These are phyloP conservation scores for Hexactinellida sp. DNA, from an alignment of 37 sponge, comb jelly and placozoan species.

Conservation along the genomic window DNA sequence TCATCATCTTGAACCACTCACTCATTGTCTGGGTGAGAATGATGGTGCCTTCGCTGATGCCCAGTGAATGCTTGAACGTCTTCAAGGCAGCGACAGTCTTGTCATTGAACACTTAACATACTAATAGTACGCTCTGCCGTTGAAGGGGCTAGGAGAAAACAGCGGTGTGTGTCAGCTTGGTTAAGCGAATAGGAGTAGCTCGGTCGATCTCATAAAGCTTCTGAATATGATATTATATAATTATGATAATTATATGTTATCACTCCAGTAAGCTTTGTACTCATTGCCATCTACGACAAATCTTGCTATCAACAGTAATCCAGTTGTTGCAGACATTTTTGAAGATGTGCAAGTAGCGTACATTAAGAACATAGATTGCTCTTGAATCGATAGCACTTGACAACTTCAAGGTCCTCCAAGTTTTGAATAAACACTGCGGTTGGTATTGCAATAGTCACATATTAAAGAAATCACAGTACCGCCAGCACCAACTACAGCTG, in stretches of 20 bases:
- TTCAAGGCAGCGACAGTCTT: slow-evolving; percentile 19
- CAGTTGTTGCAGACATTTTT: slow-evolving; percentile 15
- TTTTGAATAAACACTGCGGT: slow-evolving; percentile 17
- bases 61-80: slow-evolving; percentile 13
- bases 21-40: slow-evolving; percentile 19
- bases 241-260: too few relatives aligned
- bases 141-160: slow-evolving; percentile 9
- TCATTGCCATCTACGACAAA: slow-evolving; percentile 17
- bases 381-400: slow-evolving; percentile 19
- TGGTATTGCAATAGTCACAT: slow-evolving; percentile 17
- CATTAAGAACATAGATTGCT: slow-evolving; percentile 8
- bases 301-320: slow-evolving; percentile 17
- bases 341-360: slow-evolving; percentile 18
- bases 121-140: slow-evolving; percentile 13
- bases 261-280: slow-evolving; percentile 10
- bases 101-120: slow-evolving; percentile 15
- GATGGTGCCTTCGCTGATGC: slow-evolving; percentile 13
- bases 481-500: slow-evolving; percentile 16
- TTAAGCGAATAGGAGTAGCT: slow-evolving; percentile 19
- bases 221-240: too few relatives aligned
- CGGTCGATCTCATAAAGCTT: slow-evolving; percentile 18
- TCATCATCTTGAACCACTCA: slow-evolving; percentile 15
- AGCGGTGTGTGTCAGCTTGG: slow-evolving; percentile 18
- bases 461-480: slow-evolving; percentile 17
- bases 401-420: slow-evolving; percentile 17